Base-by-base conservation (phyloP, 1,140 invertebrate species). In the Pseudoatta argentina region DNA sequence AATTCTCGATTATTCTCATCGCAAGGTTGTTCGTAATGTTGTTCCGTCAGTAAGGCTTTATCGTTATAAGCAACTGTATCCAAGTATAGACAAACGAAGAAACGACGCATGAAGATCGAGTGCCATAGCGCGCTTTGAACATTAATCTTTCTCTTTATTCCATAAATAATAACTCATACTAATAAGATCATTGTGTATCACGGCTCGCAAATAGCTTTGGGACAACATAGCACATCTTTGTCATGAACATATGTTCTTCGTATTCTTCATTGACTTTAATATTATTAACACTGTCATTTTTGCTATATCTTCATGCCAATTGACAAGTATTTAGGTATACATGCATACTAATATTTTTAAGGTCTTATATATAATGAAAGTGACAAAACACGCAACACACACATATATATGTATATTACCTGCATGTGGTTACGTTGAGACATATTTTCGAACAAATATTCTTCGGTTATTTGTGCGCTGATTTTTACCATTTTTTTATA, bases 101-200 rank as follows among this genome's bases (percentile, higher is more conserved):
- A 87, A 53, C 30, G 27, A 83, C 10, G 78, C 53, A 69, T 59
- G 55, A 71, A 86, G 87, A 88, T 88, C 87, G 76, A 91, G 91
- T 92, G 92, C 91, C 91, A 93, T 93, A 92, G 87, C 77, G 87
- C 79, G 79, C 85, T 75, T 87, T 69, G 57, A 63, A 87, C 57
- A 53, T 85, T 87, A 12, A 76, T 90, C 67, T 82, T 73, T 86
- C 57, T 82, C 44, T 48, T 66, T 18, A 76, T 86, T 72, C 66
- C 10, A 30, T 44, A 44, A n/a, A 71, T 61, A 64, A 63, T 71
- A 71, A 76, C 34, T 67, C 48, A 5, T 72, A 72, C 14, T 8
- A 10, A 14, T 76, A 75, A 83, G 27, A 83, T 78, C 12, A 78
- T 21, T 86, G 21, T 44, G 27, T 30, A 86, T 77, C 16, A 79